Evolutionary conservation across 2,113 vertebrate species (phyloP).

Genomic region (Prochilodus magdalenae): DNA sequence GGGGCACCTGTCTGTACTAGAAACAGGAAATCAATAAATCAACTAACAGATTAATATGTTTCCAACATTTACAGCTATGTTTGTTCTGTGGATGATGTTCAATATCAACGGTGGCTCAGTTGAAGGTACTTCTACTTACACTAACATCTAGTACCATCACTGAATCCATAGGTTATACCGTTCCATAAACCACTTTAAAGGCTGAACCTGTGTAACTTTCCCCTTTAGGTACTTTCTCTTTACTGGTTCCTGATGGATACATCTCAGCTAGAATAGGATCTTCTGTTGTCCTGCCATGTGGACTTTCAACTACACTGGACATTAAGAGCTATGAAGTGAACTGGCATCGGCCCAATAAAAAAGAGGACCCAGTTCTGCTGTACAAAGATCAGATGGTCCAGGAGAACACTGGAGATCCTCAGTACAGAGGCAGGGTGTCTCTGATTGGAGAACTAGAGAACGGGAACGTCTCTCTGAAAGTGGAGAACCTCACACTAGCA

Average conservation of each 20-base stretch:
- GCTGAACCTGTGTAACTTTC: no score
- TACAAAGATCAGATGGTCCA: slow-evolving; percentile 8
- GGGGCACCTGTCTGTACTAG: no score
- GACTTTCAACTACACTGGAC: background rate
- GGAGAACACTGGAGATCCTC: slow-evolving; percentile 6
- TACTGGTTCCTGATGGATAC: background rate
- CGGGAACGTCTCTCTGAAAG: slow-evolving; percentile 1
- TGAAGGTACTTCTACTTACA: no score
- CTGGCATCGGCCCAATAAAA: background rate
- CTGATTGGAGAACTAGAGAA: background rate
- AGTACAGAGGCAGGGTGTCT: background rate
- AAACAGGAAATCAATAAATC: no score
- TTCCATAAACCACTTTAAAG: no score
- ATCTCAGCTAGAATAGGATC: background rate
- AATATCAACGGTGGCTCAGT: no score
- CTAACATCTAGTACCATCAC: no score
- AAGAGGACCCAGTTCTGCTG: background rate
- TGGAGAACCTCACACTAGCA: slow-evolving; percentile 12
- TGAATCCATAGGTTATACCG: no score
- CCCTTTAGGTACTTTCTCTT: background rate
- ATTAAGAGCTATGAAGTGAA: background rate
- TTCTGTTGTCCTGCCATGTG: background rate
- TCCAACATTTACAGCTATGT: no score
- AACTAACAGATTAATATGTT: no score
- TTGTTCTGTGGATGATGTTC: no score